Evolutionary conservation across 2,113 vertebrate genomes (phyloP).

Genomic region (Dicaeum eximium): DNA sequence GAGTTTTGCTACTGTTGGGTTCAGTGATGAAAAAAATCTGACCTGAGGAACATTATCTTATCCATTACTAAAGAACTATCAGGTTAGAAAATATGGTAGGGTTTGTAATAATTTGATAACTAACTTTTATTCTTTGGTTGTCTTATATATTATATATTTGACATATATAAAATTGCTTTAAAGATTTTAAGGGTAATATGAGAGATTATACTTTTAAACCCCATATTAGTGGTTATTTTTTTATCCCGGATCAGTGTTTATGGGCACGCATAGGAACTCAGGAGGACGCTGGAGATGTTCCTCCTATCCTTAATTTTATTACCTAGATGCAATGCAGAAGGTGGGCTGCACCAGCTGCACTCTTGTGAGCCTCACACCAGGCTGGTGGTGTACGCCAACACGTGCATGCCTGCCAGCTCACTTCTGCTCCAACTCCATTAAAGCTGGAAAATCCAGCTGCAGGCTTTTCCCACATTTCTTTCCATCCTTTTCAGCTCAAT

Average conservation of each 20-base stretch:
- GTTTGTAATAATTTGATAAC: background rate
- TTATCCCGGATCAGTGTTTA: background rate
- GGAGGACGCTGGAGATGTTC: background rate
- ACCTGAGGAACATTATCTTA: background rate
- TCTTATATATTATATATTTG: background rate
- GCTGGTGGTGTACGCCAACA: background rate
- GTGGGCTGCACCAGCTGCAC: background rate
- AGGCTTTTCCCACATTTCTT: background rate
- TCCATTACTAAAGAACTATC: background rate
- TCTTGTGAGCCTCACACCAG: background rate
- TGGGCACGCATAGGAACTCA: rapidly evolving
- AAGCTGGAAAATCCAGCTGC: background rate
- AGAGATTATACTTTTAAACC: background rate
- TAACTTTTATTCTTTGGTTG: background rate
- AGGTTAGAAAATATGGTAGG: background rate
- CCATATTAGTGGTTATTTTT: background rate
- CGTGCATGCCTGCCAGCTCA: background rate
- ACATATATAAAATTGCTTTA: background rate
- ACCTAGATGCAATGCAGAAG: background rate
- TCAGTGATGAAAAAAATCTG: background rate
- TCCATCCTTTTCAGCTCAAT: background rate
- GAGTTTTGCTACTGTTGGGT: background rate
- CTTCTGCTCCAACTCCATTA: background rate
- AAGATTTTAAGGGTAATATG: background rate
- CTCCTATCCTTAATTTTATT: background rate